Evolutionary conservation across 2,797 vertebrate species (phyloP).

Genomic region (Cirrhinus mrigala): DNA sequence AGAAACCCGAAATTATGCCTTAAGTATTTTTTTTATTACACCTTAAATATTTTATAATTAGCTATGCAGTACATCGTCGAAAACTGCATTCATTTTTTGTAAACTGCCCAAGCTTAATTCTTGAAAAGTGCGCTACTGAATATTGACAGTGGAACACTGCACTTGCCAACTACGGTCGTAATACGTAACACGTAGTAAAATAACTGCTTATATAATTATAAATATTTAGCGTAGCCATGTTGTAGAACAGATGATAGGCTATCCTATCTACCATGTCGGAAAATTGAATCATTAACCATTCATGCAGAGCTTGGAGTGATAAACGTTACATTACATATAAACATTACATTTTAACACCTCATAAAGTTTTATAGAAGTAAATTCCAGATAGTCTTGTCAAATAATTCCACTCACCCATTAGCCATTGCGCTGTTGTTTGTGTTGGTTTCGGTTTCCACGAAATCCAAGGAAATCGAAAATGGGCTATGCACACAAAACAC

Average conservation of each 20-base stretch:
- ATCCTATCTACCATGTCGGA: background rate
- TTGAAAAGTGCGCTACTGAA: background rate
- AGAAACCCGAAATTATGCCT: background rate
- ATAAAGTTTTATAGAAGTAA: background rate
- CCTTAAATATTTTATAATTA: too few relatives aligned
- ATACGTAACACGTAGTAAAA: background rate
- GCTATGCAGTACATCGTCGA: too few relatives aligned
- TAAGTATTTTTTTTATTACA: background rate
- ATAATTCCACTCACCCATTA: conserved; percentile 6
- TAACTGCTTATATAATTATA: background rate
- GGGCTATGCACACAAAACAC: background rate
- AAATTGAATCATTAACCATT: background rate
- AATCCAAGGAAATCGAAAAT: conserved; percentile 16
- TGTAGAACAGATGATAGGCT: background rate
- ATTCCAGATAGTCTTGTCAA: background rate
- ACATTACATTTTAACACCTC: background rate
- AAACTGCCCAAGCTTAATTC: background rate
- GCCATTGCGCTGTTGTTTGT: background rate
- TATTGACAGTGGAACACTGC: background rate
- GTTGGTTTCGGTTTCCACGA: background rate
- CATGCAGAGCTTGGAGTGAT: too few relatives aligned
- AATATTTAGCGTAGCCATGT: background rate
- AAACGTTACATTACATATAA: background rate
- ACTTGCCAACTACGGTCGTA: background rate
- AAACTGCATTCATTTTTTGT: background rate